These are phyloP conservation scores for Serripes groenlandicus DNA, from an alignment of 2,888 invertebrate species.

Conservation along the genomic window DNA sequence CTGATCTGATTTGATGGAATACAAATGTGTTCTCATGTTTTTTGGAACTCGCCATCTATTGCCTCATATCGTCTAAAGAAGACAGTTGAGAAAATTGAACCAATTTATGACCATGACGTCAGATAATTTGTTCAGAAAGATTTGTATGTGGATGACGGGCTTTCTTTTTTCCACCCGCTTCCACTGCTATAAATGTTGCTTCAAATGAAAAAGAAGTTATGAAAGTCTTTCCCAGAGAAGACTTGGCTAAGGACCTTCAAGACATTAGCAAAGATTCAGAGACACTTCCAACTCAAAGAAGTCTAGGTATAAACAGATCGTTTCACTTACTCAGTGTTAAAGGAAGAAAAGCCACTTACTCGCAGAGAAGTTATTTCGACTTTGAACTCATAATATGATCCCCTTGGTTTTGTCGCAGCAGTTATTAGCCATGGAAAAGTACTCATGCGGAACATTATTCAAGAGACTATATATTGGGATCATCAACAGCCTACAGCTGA, in stretches of 20 bases:
- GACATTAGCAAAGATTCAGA: constrained; percentile 56
- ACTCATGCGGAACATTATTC: background rate
- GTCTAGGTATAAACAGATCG: constrained; percentile 29
- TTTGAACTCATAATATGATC: constrained; percentile 67
- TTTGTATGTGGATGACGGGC: constrained; percentile 72
- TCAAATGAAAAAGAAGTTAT: constrained; percentile 16
- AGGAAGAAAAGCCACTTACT: background rate
- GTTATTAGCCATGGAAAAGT: constrained; percentile 60
- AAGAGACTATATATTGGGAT: background rate
- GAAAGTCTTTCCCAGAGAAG: constrained; percentile 18
- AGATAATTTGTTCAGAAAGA: constrained; percentile 37
- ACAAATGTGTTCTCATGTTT: constrained; percentile 7
- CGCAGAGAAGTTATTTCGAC: constrained; percentile 55
- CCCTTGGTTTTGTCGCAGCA: constrained; percentile 63
- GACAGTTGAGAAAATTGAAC: background rate
- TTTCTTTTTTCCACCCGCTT: constrained; percentile 35
- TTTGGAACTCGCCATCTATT: constrained; percentile 64
- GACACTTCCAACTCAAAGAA: constrained; percentile 36
- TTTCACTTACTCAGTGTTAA: background rate
- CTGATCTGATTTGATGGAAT: constrained; percentile 37
- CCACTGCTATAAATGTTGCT: constrained; percentile 30
- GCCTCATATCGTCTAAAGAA: constrained; percentile 45
- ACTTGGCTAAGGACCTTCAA: constrained; percentile 61
- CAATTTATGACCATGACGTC: constrained; percentile 31
- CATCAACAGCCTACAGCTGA: background rate